Conservation (phyloP, 30 jellyfish, hydroid and myxozoan genomes). For the Sanderia malayensis region DNA sequence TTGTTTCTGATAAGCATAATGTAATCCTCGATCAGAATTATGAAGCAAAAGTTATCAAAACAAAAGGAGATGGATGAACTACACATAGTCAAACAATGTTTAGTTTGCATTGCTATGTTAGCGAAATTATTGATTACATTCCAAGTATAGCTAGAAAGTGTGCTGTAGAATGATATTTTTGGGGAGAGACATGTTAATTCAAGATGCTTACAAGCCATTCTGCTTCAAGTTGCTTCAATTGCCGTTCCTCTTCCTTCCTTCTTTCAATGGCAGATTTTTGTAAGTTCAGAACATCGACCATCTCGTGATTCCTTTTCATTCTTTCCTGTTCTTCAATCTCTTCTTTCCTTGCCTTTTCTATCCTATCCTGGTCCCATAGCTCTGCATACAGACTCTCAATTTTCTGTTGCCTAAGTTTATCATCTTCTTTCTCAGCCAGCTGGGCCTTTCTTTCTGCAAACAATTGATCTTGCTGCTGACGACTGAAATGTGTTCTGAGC, state of each 20-base stretch:
- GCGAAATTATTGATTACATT: too few species aligned
- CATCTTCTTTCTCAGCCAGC: conserved; percentile 41
- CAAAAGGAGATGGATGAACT: too few species aligned
- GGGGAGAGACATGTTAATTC: too few species aligned
- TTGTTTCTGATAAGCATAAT: conserved; percentile 76
- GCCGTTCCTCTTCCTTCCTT: conserved; percentile 69
- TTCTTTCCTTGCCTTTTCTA: conserved; percentile 68
- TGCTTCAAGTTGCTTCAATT: conserved; percentile 74
- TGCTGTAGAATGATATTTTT: too few species aligned
- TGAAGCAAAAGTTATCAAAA: too few species aligned
- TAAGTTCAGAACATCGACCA: conserved; percentile 67
- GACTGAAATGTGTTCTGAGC: conserved; percentile 60
- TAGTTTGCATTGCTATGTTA: too few species aligned
- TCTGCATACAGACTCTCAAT: conserved; percentile 68
- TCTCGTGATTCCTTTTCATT: conserved; percentile 65
- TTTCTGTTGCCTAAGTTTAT: conserved; percentile 34
- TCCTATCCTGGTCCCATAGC: conserved; percentile 77
- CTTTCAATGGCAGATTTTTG: conserved; percentile 72
- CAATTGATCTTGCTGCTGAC: conserved; percentile 63
- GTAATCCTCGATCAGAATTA: too few species aligned
- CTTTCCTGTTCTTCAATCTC: conserved; percentile 65
- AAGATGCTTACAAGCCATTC: conserved; percentile 80
- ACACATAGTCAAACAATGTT: too few species aligned
- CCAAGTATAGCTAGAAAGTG: too few species aligned
- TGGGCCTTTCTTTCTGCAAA: conserved; percentile 73